phyloP scores from a whole-genome alignment of 1,140 invertebrate genomes.

The Chionoecetes opilio region DNA sequence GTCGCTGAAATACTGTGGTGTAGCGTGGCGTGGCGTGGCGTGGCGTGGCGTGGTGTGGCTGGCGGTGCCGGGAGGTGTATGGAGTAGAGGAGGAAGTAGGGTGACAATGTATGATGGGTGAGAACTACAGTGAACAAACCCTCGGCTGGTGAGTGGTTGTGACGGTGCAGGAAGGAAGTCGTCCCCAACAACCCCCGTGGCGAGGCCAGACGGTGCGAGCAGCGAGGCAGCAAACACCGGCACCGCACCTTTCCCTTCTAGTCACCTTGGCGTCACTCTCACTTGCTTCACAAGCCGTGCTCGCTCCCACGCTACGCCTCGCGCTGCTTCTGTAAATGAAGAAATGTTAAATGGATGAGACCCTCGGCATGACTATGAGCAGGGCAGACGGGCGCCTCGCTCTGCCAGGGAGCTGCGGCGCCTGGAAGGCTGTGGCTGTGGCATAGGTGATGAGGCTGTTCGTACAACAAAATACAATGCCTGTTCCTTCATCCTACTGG shows the following conservation, averaged over 20 bases:
- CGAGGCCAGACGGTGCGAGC: not conserved
- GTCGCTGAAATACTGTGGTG: too few species aligned
- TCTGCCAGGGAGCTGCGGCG: not conserved
- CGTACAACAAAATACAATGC: not conserved
- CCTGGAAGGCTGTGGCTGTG: conserved; percentile 11
- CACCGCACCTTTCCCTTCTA: not conserved
- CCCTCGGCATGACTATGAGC: not conserved
- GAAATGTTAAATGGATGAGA: conserved; percentile 30
- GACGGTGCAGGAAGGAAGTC: conserved; percentile 11
- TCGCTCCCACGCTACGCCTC: not conserved
- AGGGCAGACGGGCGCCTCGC: not conserved
- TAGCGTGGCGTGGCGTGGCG: too few species aligned
- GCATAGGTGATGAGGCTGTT: not conserved
- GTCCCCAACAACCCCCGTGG: conserved; percentile 4
- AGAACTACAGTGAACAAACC: not conserved
- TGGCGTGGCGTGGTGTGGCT: too few species aligned
- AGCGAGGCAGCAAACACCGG: not conserved
- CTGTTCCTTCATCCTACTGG: not conserved
- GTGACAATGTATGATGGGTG: not conserved
- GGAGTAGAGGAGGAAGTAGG: not conserved
- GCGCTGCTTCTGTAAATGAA: not conserved
- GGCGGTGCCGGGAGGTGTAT: too few species aligned
- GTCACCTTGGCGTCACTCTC: not conserved
- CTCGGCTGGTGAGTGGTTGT: not conserved
- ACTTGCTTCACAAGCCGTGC: not conserved